Base-by-base conservation (phyloP, 1,140 invertebrate genomes). In the Drosophila kanapiae region DNA sequence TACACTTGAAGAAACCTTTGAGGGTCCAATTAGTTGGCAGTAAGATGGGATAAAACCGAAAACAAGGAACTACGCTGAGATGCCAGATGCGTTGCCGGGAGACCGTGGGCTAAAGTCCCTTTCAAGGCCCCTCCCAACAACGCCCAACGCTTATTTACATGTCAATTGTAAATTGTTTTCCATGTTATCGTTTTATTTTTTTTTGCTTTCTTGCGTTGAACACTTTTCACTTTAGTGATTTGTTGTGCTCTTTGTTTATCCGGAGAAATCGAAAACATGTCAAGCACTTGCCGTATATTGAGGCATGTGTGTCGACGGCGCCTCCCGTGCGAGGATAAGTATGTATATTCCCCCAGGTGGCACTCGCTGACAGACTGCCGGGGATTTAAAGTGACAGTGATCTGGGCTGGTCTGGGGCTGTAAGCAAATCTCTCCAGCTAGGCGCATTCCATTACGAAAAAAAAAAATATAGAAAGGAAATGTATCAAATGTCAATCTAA, bases 401-500 rank as follows among this genome's bases (percentile, higher is more conserved):
- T 51, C 47, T 63, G 74, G 53, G 38, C 54, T 59, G 54, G 57
- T 31, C 16, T 33, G 40, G 6, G 37, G 51, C 29, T 64, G 38
- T 68, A 42, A 57, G 57, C 53, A 62, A 72, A 84, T 72, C 35
- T 59, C 37, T 54, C 31, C 62, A 18, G 60, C 61, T 74, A 53
- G 78, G 49, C 65, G 49, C 65, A 69, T 48, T 48, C 40, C 23
- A 33, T 37, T 51, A 51, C 49, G 29, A 37, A 64, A 45, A 56
- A 53, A 35, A 27, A 35, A 47, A 48, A 23, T 42, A 51, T 53
- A 40, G 23, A 27, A 71, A 62, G 69, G 13, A 71, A 70, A 91
- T 88, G 76, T 91, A 88, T 91, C 88, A 91, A 84, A 90, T 91
- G 82, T 88, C 88, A 91, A 91, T 91, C 84, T 91, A 91, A 91